A percentile compares a stretch with the other conserved stretches of the same genome.
phyloP scores from a whole-genome alignment of 1,140 invertebrate genomes.

The Ridgeia piscesae region DNA sequence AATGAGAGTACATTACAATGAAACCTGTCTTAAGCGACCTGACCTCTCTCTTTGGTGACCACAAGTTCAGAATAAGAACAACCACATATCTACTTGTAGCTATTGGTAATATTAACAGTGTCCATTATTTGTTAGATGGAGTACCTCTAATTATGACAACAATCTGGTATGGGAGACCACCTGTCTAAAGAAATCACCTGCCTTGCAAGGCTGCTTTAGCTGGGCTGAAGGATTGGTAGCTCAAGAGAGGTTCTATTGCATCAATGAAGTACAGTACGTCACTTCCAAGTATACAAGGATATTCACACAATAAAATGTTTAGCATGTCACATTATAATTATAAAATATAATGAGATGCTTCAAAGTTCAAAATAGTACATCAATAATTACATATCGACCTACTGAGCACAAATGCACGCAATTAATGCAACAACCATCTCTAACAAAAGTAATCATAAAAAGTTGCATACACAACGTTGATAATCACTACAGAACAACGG shows the following conservation, averaged over 20 bases:
- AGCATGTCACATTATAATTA: neutral
- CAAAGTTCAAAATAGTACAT: neutral
- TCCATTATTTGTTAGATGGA: too few relatives aligned
- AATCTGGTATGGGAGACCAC: too few relatives aligned
- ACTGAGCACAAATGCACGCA: neutral
- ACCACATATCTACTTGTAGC: too few relatives aligned
- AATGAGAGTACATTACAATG: neutral
- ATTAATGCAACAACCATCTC: neutral
- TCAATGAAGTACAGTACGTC: neutral
- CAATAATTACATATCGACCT: neutral
- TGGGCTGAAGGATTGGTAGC: too few relatives aligned
- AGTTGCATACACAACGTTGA: neutral
- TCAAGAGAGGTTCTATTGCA: too few relatives aligned
- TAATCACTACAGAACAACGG: neutral
- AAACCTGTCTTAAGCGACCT: too few relatives aligned
- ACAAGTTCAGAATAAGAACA: too few relatives aligned
- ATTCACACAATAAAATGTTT: neutral
- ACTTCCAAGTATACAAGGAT: neutral
- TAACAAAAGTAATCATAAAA: neutral
- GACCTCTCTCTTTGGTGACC: neutral
- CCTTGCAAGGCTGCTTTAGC: too few relatives aligned
- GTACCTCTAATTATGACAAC: too few relatives aligned
- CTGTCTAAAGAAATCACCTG: too few relatives aligned
- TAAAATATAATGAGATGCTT: neutral
- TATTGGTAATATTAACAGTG: too few relatives aligned